Percentiles rank a stretch among this genome's conserved stretches.
phyloP scores from a whole-genome alignment of 2,113 vertebrate species.

The Phalacrocorax pelagicus region DNA sequence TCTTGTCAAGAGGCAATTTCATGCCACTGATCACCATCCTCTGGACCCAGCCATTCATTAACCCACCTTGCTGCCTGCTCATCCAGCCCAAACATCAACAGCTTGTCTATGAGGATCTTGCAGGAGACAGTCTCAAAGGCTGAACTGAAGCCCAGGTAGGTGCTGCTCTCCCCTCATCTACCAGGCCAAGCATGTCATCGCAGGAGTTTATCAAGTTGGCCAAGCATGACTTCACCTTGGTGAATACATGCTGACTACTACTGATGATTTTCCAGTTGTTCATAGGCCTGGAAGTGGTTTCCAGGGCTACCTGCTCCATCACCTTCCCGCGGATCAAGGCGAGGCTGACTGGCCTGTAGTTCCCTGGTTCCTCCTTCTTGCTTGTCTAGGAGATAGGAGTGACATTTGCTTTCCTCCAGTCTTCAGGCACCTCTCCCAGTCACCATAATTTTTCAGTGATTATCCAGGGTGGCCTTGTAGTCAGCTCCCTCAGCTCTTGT shows the following conservation, averaged over 20 bases:
- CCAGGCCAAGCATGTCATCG: not conserved
- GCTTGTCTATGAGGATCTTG: rapidly evolving
- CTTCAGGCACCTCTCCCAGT: not conserved
- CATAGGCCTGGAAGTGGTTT: not conserved
- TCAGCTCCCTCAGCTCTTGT: not conserved
- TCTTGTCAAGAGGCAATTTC: not conserved
- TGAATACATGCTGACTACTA: not conserved
- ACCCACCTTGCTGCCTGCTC: not conserved
- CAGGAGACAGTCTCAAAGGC: not conserved
- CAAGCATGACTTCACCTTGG: not conserved
- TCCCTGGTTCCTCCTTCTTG: not conserved
- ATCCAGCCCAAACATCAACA: not conserved
- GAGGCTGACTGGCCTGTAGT: not conserved
- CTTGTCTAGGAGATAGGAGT: not conserved
- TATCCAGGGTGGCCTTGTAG: not conserved
- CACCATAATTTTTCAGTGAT: not conserved
- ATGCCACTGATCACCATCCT: not conserved
- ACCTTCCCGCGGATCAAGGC: not conserved
- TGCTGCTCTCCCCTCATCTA: rapidly evolving
- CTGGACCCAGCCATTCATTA: not conserved
- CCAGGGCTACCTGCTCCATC: not conserved
- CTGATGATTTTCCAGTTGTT: not conserved
- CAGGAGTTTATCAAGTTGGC: not conserved
- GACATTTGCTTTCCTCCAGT: not conserved
- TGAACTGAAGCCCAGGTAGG: not conserved